A percentile compares a stretch with the other conserved stretches of the same genome.
phyloP scores from a whole-genome alignment of 2,113 vertebrate genomes.

The Echinops telfairi region DNA sequence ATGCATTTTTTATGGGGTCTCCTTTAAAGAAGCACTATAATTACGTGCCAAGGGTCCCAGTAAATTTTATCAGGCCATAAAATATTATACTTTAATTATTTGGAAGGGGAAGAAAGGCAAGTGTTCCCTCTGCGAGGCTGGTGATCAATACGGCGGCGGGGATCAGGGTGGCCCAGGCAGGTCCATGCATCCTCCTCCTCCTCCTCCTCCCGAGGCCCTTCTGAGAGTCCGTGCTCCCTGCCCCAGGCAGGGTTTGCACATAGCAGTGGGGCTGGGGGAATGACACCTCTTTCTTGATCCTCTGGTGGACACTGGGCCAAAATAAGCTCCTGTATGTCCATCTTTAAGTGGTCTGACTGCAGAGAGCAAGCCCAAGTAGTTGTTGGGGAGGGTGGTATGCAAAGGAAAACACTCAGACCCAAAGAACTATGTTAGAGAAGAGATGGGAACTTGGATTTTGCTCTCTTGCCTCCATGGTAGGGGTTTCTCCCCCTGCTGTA shows the following conservation, averaged over 20 bases:
- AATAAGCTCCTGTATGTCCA: fast-evolving
- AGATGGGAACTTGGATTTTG: neutral
- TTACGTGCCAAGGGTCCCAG: constrained; percentile 89
- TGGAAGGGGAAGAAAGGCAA: constrained; percentile 84
- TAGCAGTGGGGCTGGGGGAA: fast-evolving
- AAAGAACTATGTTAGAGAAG: neutral
- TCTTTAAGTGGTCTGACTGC: neutral
- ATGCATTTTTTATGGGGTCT: constrained; percentile 90
- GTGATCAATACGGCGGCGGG: constrained; percentile 78
- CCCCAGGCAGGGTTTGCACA: neutral
- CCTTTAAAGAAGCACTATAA: constrained; percentile 90
- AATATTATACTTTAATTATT: constrained; percentile 91
- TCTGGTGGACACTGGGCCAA: neutral
- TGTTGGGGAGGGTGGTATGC: neutral
- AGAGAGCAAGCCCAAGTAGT: neutral
- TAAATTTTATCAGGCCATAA: constrained; percentile 91
- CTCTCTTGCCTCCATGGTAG: neutral
- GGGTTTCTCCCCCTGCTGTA: too few species aligned
- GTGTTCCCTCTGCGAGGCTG: constrained; percentile 75
- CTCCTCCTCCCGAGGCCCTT: constrained; percentile 2
- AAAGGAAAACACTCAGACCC: neutral
- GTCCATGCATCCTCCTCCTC: neutral
- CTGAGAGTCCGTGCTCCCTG: neutral
- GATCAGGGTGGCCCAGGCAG: constrained; percentile 47
- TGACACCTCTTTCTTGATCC: neutral